phyloP scores from a whole-genome alignment of 2,888 invertebrate species.

The Sinopyrophorus schimmeli region DNA sequence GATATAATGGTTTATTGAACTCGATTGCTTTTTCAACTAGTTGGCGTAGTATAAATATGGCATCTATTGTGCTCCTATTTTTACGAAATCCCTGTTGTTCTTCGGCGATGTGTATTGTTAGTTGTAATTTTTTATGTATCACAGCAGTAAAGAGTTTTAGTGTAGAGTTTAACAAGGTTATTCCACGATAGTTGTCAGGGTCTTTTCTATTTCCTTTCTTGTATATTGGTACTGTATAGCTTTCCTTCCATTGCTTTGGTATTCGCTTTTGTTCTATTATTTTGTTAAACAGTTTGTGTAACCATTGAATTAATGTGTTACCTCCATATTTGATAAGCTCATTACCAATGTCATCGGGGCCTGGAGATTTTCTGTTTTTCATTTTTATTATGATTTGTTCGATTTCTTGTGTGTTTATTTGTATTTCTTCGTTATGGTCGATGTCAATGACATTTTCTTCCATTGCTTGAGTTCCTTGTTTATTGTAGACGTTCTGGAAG shows the following conservation, averaged over 20 bases:
- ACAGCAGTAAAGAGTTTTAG: conserved; percentile 6
- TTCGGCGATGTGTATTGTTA: conserved; percentile 4
- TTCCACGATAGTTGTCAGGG: background rate
- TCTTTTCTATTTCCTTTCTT: background rate
- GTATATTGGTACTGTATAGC: background rate
- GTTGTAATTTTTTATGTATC: conserved; percentile 8
- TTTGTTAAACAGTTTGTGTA: conserved; percentile 1
- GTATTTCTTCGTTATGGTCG: background rate
- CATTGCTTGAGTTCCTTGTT: too few species aligned
- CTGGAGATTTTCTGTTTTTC: conserved; percentile 4
- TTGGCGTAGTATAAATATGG: background rate
- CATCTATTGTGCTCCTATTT: conserved; percentile 4
- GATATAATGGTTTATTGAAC: too few species aligned
- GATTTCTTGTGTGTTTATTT: background rate
- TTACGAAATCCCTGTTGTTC: conserved; percentile 1
- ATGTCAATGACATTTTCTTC: background rate
- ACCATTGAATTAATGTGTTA: background rate
- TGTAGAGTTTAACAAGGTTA: background rate
- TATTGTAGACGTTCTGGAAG: background rate
- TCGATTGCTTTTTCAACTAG: conserved; percentile 1
- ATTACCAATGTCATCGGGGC: background rate
- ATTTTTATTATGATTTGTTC: background rate
- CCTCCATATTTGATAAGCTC: background rate
- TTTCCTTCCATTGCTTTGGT: conserved; percentile 1
- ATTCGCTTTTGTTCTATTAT: conserved; percentile 1